Percentiles rank a stretch among this genome's conserved stretches.
phyloP scores from a whole-genome alignment of 2,113 vertebrate species.

The Emydura subglobosa region DNA sequence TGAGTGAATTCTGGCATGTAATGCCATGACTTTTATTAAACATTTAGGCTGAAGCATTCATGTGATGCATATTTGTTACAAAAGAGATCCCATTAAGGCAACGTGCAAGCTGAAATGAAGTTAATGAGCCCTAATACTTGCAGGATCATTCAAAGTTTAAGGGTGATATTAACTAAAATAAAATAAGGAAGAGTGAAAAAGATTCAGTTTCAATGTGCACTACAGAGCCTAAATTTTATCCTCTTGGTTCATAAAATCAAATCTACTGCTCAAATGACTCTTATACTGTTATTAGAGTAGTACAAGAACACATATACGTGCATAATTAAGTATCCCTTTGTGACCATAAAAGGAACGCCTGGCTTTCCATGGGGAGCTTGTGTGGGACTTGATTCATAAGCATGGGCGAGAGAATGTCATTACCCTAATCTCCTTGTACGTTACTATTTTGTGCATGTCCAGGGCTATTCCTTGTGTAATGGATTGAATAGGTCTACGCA shows the following conservation, averaged over 20 bases:
- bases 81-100: slow-evolving; percentile 71
- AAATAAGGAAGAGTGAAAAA: slow-evolving; percentile 64
- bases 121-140: slow-evolving; percentile 72
- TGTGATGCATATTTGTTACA: slow-evolving; percentile 69
- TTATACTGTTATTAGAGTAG: slow-evolving; percentile 51
- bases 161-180: slow-evolving; percentile 72
- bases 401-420: neutral
- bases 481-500: neutral
- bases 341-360: slow-evolving; percentile 36
- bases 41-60: slow-evolving; percentile 63
- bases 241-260: slow-evolving; percentile 68
- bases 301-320: slow-evolving; percentile 14
- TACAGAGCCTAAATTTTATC: slow-evolving; percentile 67
- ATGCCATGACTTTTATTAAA: slow-evolving; percentile 68
- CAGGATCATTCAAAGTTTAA: slow-evolving; percentile 76
- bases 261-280: slow-evolving; percentile 63
- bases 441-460: neutral
- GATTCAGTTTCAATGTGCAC: slow-evolving; percentile 61
- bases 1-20: slow-evolving; percentile 4
- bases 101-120: slow-evolving; percentile 68
- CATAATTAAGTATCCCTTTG: slow-evolving; percentile 66
- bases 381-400: slow-evolving; percentile 50
- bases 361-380: neutral
- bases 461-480: neutral
- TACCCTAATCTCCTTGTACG: neutral